Evolutionary conservation across 2,888 invertebrate species (phyloP).

Genomic region (Amphipoea lucens): DNA sequence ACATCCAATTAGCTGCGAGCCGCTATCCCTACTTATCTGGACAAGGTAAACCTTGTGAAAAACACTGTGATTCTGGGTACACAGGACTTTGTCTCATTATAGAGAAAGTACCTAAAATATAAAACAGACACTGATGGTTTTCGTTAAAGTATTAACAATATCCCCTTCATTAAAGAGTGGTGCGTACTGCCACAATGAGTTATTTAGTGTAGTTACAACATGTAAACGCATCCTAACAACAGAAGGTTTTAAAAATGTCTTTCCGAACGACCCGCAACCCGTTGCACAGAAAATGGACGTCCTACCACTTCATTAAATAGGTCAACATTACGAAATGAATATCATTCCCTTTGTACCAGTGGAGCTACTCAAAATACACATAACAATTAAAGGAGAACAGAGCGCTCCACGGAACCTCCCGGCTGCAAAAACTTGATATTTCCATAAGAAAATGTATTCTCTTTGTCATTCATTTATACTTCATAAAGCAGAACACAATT

Average conservation of each 20-base stretch:
- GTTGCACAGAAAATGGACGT: slow-evolving; percentile 4
- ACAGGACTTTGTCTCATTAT: slow-evolving; percentile 5
- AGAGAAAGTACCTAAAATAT: neutral
- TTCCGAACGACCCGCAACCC: neutral
- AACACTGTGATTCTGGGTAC: slow-evolving; percentile 19
- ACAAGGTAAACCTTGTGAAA: slow-evolving; percentile 27
- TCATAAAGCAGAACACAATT: slow-evolving; percentile 51
- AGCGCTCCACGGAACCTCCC: slow-evolving; percentile 20
- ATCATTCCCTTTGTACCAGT: slow-evolving; percentile 23
- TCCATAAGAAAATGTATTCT: slow-evolving; percentile 65
- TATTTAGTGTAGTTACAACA: neutral
- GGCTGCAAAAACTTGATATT: slow-evolving; percentile 52
- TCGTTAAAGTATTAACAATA: neutral
- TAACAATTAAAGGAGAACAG: slow-evolving; percentile 48
- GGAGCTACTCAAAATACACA: slow-evolving; percentile 43
- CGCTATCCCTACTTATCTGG: slow-evolving; percentile 35
- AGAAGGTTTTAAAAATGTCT: neutral
- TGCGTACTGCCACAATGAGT: neutral
- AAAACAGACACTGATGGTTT: neutral
- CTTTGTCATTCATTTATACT: slow-evolving; percentile 65
- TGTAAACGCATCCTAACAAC: neutral
- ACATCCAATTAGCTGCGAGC: slow-evolving; percentile 54
- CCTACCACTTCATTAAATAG: slow-evolving; percentile 10
- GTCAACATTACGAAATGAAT: slow-evolving; percentile 22
- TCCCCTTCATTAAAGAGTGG: neutral